Evolutionary conservation across 2,888 invertebrate species (phyloP).

Genomic region (Spilosoma lubricipeda): DNA sequence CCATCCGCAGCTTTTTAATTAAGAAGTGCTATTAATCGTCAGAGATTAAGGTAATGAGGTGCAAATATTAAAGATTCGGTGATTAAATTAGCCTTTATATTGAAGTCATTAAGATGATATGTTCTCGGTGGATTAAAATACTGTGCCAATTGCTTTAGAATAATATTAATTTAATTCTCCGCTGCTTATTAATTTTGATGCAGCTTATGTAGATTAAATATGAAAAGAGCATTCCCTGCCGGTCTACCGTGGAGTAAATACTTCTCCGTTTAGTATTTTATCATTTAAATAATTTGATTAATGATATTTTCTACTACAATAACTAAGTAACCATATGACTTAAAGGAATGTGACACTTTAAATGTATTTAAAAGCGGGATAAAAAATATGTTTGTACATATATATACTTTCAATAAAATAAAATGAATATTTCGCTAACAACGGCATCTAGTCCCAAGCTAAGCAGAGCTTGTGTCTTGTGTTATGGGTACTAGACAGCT

Average conservation of each 20-base stretch:
- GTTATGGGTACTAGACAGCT: too few relatives aligned
- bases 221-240: background rate
- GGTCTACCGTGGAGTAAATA: background rate
- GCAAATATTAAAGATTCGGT: conserved; percentile 8
- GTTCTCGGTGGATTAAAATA: background rate
- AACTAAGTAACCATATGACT: too few relatives aligned
- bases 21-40: conserved; percentile 6
- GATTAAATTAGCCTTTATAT: conserved; percentile 11
- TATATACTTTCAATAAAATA: too few relatives aligned
- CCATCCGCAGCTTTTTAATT: conserved; percentile 25
- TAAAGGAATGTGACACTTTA: too few relatives aligned
- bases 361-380: too few relatives aligned
- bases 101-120: conserved; percentile 6
- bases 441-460: too few relatives aligned
- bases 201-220: background rate
- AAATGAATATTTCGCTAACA: too few relatives aligned
- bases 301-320: background rate
- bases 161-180: background rate
- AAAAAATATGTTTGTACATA: too few relatives aligned
- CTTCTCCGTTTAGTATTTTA: background rate
- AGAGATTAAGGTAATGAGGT: conserved; percentile 18
- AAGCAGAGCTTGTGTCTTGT: too few relatives aligned
- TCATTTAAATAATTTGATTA: background rate
- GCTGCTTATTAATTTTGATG: background rate
- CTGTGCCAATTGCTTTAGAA: background rate